Percentiles rank a stretch among this genome's conserved stretches.
Evolutionary conservation across 2,113 vertebrate genomes (phyloP).

Genomic region (Oceanodroma tethys): DNA sequence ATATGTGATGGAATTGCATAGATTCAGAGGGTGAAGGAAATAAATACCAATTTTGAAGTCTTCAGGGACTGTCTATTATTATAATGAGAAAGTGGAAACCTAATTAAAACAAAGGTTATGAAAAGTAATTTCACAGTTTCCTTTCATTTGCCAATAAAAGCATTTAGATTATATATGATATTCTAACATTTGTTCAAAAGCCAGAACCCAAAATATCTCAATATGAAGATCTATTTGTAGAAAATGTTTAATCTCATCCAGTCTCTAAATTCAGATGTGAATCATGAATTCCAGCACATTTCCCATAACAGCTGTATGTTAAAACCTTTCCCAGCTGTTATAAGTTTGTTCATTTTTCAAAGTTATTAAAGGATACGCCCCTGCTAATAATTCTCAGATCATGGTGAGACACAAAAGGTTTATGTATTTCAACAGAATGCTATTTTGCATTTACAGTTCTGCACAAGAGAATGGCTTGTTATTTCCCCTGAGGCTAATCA

Average conservation of each 20-base stretch:
- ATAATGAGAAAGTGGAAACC: constrained; percentile 11
- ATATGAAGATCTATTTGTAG: constrained; percentile 12
- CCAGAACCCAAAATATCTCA: constrained; percentile 1
- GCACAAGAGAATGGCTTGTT: constrained; percentile 15
- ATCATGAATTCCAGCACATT: constrained; percentile 41
- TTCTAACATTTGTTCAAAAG: background rate
- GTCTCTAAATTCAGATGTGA: constrained; percentile 31
- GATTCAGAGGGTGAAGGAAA: constrained; percentile 4
- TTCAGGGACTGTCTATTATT: background rate
- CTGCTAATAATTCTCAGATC: constrained; percentile 35
- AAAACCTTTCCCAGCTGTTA: constrained; percentile 35
- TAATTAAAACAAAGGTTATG: constrained; percentile 32
- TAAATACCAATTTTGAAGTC: background rate
- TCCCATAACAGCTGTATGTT: constrained; percentile 19
- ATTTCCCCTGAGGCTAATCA: constrained; percentile 54
- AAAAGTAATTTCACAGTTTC: constrained; percentile 37
- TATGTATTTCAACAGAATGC: constrained; percentile 51
- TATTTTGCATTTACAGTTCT: constrained; percentile 57
- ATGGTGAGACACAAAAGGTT: constrained; percentile 28
- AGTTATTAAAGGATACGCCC: constrained; percentile 52
- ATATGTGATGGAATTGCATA: background rate
- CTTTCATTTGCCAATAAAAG: constrained; percentile 31
- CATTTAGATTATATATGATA: background rate
- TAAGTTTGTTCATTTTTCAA: constrained; percentile 47
- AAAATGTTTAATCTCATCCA: constrained; percentile 39